Base-by-base conservation (phyloP, 2,888 invertebrate genomes). In the Euzetes globulus region DNA sequence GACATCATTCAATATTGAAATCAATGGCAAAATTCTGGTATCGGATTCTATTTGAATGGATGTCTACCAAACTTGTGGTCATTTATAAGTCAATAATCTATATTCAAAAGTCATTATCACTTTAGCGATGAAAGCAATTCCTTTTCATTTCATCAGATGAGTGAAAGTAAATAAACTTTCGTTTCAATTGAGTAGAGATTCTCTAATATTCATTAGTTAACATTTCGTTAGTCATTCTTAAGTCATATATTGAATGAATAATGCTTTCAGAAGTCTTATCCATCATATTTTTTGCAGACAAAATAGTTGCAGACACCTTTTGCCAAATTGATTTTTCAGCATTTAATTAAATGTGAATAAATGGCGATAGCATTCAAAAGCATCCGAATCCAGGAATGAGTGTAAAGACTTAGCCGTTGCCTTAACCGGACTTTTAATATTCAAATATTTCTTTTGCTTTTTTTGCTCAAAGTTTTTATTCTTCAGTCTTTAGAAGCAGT, bases 51-150 rank as follows among this genome's bases (percentile, higher is more conserved):
- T 33, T 65, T 37, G 37, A 65, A 27, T 27, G 1, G n/a, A 65
- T 33, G 33, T 65, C 33, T 17, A 33, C 1, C 13, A 17, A 65
- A 65, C 5, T 65, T 1, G 15, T 65, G 33, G 63, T 19, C 63
- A 65, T 65, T 37, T 19, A 37, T 37, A 37, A 65, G 63, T 37
- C 63, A 65, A 65, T 65, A 65, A 15, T 65, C 63, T 37, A 37
- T 37, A 65, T 37, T 65, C 15, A 11, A 37, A 65, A 37, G 63
- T 65, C 63, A 65, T 65, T 65, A 65, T 37, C 63, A 65, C 37
- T 37, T 11, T 4, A 33, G 19, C 9, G 19, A 5, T 29, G 60
- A 60, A 33, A 27, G n/a, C 29, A 15, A 50, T 50, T 50, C 41
- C 13, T 13, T 41, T 41, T 41, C 41, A 41, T 9, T 7, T 41